A percentile compares a stretch with the other conserved stretches of the same genome.
These are phyloP conservation scores for Plemyria rubiginata DNA, from an alignment of 2,888 invertebrate species.

Conservation along the genomic window DNA sequence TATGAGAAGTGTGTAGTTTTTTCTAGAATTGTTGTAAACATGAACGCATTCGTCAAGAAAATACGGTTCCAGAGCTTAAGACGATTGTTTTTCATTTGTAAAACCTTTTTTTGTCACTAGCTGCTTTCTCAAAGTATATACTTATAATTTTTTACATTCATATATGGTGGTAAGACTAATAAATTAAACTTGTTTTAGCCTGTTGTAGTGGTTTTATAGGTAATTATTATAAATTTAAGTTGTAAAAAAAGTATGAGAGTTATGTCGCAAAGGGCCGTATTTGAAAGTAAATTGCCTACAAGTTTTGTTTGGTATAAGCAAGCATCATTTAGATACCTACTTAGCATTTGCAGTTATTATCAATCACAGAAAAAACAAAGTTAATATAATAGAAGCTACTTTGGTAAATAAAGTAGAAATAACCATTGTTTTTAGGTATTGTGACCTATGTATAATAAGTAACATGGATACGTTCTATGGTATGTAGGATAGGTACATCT, in stretches of 20 bases:
- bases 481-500: too few relatives aligned
- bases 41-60: constrained; percentile 30
- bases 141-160: constrained; percentile 23
- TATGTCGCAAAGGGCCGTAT: constrained; percentile 51
- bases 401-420: background rate
- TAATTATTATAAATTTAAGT: constrained; percentile 66
- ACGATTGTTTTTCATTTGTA: constrained; percentile 12
- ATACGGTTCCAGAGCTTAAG: constrained; percentile 11
- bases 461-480: too few relatives aligned
- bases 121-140: constrained; percentile 32
- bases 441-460: too few relatives aligned
- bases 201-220: constrained; percentile 68
- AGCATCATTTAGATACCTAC: constrained; percentile 5
- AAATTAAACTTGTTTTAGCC: constrained; percentile 51
- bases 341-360: constrained; percentile 27
- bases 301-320: constrained; percentile 26
- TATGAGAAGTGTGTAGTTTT: constrained; percentile 30
- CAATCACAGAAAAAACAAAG: constrained; percentile 34
- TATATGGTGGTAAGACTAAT: constrained; percentile 44
- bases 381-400: constrained; percentile 17
- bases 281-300: constrained; percentile 28
- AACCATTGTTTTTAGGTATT: background rate
- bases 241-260: constrained; percentile 68
- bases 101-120: constrained; percentile 15
- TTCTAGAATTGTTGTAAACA: constrained; percentile 23